phyloP scores from a whole-genome alignment of 1,140 invertebrate genomes.

The Galleria mellonella region DNA sequence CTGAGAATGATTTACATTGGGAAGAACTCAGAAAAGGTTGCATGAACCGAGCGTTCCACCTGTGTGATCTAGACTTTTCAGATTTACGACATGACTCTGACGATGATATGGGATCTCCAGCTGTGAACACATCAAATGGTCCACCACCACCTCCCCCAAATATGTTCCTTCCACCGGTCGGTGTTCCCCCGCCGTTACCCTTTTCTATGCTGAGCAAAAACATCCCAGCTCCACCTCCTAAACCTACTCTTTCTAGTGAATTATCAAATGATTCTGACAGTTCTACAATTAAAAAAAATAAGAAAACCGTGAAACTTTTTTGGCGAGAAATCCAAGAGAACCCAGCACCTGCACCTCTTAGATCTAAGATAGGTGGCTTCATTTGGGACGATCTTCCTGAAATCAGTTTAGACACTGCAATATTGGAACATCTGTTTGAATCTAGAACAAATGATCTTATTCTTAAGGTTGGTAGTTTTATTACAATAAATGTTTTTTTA shows the following conservation, averaged over 20 bases:
- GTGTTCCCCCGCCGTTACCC: constrained; percentile 66
- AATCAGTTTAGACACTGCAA: constrained; percentile 92
- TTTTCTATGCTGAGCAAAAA: constrained; percentile 39
- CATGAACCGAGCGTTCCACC: constrained; percentile 86
- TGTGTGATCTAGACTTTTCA: constrained; percentile 98
- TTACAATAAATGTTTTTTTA: not conserved
- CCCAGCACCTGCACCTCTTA: constrained; percentile 79
- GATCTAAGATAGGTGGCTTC: constrained; percentile 79
- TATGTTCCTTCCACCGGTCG: constrained; percentile 41
- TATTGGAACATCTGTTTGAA: constrained; percentile 98
- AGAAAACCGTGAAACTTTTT: constrained; percentile 99
- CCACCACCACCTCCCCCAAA: constrained; percentile 83
- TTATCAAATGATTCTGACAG: constrained; percentile 46
- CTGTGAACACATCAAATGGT: constrained; percentile 77
- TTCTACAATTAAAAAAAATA: constrained; percentile 85
- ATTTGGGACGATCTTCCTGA: constrained; percentile 96
- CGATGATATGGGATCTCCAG: constrained; percentile 77
- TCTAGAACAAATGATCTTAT: constrained; percentile 93
- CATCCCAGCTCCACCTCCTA: constrained; percentile 59
- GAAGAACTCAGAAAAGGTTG: constrained; percentile 88
- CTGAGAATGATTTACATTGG: constrained; percentile 96
- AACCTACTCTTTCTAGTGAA: constrained; percentile 30
- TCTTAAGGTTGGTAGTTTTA: constrained; percentile 83
- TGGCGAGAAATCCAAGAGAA: constrained; percentile 97
- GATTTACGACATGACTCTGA: constrained; percentile 91